A percentile compares a stretch with the other conserved stretches of the same genome.
These are phyloP conservation scores for Heliothis peltigera DNA, from an alignment of 2,888 invertebrate genomes.

Conservation along the genomic window DNA sequence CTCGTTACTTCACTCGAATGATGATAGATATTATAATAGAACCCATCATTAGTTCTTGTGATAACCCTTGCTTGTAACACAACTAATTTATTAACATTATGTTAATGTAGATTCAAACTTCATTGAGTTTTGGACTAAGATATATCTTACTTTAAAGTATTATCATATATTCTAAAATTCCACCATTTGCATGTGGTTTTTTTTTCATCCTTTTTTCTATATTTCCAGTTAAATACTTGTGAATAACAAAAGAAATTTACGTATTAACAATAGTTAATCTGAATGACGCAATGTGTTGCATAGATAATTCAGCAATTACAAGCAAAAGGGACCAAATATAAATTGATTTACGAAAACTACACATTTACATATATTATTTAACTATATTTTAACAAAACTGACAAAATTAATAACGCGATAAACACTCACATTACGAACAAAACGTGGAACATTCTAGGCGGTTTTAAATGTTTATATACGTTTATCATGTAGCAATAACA, in stretches of 20 bases:
- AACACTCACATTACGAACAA: slow-evolving; percentile 73
- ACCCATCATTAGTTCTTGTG: slow-evolving; percentile 79
- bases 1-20: slow-evolving; percentile 67
- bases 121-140: slow-evolving; percentile 57
- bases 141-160: slow-evolving; percentile 54
- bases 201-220: slow-evolving; percentile 61
- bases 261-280: slow-evolving; percentile 78
- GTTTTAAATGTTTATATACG: slow-evolving; percentile 75
- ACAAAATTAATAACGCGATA: slow-evolving; percentile 79
- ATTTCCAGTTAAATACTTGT: slow-evolving; percentile 75
- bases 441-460: slow-evolving; percentile 82
- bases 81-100: slow-evolving; percentile 86
- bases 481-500: slow-evolving; percentile 72
- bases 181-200: slow-evolving; percentile 76
- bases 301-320: slow-evolving; percentile 84
- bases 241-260: slow-evolving; percentile 77
- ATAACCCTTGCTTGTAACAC: slow-evolving; percentile 90
- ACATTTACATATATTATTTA: slow-evolving; percentile 70
- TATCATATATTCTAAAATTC: slow-evolving; percentile 61
- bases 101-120: slow-evolving; percentile 70
- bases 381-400: slow-evolving; percentile 82
- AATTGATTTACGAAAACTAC: slow-evolving; percentile 77
- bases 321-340: slow-evolving; percentile 89
- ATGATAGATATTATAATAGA: slow-evolving; percentile 69
- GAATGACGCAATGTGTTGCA: slow-evolving; percentile 73